Percentiles rank a stretch among this genome's conserved stretches.
Evolutionary conservation across 2,113 vertebrate species (phyloP).

Genomic region (Cygnus buccinator): DNA sequence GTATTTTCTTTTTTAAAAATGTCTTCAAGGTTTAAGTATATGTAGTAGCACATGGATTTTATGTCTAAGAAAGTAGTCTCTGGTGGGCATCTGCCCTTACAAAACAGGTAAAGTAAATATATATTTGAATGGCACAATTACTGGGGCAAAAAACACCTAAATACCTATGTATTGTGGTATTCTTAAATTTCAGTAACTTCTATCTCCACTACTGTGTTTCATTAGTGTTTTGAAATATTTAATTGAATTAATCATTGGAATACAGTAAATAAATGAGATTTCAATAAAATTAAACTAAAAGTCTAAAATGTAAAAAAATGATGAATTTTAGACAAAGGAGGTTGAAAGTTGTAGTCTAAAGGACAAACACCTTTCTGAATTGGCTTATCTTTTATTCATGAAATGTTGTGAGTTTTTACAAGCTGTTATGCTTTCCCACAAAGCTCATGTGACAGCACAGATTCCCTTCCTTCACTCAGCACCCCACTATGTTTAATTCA

Average conservation of each 20-base stretch:
- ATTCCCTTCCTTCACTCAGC: conserved; percentile 37
- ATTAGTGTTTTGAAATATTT: background rate
- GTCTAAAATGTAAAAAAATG: background rate
- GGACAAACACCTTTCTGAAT: conserved; percentile 1
- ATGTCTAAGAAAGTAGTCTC: background rate
- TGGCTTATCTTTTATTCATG: conserved; percentile 70
- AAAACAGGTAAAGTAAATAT: background rate
- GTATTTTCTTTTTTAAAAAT: background rate
- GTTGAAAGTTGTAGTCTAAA: conserved; percentile 39
- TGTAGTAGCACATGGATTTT: background rate
- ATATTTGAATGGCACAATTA: background rate
- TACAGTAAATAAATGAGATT: background rate
- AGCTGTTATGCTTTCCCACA: conserved; percentile 31
- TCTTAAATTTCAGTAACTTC: background rate
- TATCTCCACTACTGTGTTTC: background rate
- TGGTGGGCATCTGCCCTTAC: background rate
- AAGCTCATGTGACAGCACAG: conserved; percentile 29
- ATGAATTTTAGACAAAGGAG: background rate
- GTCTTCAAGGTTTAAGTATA: background rate
- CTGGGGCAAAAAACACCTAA: background rate
- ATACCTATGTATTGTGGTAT: background rate
- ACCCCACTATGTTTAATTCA: conserved; percentile 33
- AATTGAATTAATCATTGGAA: background rate
- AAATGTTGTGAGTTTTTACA: conserved; percentile 25
- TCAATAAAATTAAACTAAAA: background rate